Evolutionary conservation across 2,113 vertebrate species (phyloP), one percentile per base, ranked within the genome.

Genomic region (Nerophis lumbriciformis): DNA sequence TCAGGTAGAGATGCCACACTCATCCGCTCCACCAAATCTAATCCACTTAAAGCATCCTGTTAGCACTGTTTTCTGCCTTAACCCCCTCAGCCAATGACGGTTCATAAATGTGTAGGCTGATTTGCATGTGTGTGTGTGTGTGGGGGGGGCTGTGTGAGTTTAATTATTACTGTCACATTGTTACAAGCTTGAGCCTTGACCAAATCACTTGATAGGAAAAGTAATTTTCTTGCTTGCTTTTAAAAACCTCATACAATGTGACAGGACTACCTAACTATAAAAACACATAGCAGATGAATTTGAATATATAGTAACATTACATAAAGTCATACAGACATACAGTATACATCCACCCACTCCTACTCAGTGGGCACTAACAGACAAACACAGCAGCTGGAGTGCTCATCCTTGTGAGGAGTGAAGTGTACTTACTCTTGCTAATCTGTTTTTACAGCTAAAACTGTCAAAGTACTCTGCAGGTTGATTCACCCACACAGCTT

Each of bases 111-210:
- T 64, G 71, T 62, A 14, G 0, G 47, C 52, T 42, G 38, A n/a
- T 19, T 15, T 50, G 5, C 6, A 6, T 15, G 48, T 16, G 35
- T 38, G 48, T 44, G 5, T 8, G 48, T n/a, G 49, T 9, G 28
- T 28, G 28, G 1, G 28, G 28, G 28, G 42, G 21, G 53, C 66
- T 75, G 70, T 75, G 73, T 79, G 73, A 76, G 66, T 82, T 79
- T 79, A 87, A 84, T 88, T 86, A 82, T 66, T 78, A 73, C 75
- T 86, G 81, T 86, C 83, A 79, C 80, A 72, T 75, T 13, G 7
- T 61, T 28, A 19, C 16, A 38, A 66, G 63, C 48, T 61, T 2
- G 21, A 53, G 61, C 21, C 59, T 53, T 54, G n/a, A 72, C 69
- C 66, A 61, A 71, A 68, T 59, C 63, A 69, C 65, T 73, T 52